Evolutionary conservation across 2,797 vertebrate species (phyloP), one percentile per base, ranked within the genome.

Genomic region (Rhinogobio ventralis): DNA sequence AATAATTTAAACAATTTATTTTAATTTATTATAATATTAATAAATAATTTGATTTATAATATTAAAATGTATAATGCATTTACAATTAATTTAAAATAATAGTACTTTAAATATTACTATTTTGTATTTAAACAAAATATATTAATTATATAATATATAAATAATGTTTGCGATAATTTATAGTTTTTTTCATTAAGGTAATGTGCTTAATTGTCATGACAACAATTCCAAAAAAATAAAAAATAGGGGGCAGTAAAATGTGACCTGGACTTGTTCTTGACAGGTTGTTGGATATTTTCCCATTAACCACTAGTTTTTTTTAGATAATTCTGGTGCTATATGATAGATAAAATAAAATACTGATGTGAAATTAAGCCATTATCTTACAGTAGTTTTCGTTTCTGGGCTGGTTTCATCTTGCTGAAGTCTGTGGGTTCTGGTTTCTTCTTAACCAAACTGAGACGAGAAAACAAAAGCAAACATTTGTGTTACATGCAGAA

Each of bases 341-440:
- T 53, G 19, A 51, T 33, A 13, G 28, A 51, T 53, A 0, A 74
- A 51, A 4, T 51, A 11, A 19, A 7, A 71, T 0, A 36, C 1
- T 53, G 19, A 55, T 30, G 19, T 23, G 49, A 55, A 68, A 42
- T 30, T 14, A 15, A 81, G 28, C 13, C 30, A 19, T 64, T 60
- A 23, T 69, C 94, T 94, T 91, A 96, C 95, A 96, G 78, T 69
- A 95, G 81, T 87, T 93, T 94, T 20, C 94, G 94, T 90, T 96
- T 96, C 91, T 95, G 94, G 0, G 92, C 91, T 60, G 88, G 90
- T 60, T 94, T 96, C 95, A 96, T 96, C 89, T 92, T 92, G 67
- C 92, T 93, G 90, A 94, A 95, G 46, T 95, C 93, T 9, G 94
- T 94, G 0, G 94, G 93, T 66, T 92, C 92, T 0, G 93, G 89